Evolutionary conservation across 1,140 invertebrate genomes (phyloP).

Genomic region (Drosophila suzukii): DNA sequence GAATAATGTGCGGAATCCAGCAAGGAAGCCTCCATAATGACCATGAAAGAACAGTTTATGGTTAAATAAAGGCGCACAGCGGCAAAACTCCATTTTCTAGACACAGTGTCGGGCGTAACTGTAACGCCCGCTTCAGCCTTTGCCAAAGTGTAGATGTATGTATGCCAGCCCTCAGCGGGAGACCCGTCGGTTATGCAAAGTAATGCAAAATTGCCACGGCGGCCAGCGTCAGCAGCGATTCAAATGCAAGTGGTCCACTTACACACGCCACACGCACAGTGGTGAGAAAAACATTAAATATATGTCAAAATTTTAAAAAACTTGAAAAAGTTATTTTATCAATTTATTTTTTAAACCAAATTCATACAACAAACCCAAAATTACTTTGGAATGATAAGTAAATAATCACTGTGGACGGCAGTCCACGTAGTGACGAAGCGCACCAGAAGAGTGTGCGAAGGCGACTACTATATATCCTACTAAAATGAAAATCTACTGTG

Average conservation of each 20-base stretch:
- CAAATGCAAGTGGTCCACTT: conserved; percentile 73
- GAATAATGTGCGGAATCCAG: conserved; percentile 60
- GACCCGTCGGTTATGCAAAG: conserved; percentile 68
- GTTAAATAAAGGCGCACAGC: conserved; percentile 68
- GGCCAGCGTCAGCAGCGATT: conserved; percentile 56
- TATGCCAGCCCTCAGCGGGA: conserved; percentile 13
- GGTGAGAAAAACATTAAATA: background rate
- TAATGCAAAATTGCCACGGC: conserved; percentile 76
- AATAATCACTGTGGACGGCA: no score
- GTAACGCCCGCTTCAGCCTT: conserved; percentile 2
- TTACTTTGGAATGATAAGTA: no score
- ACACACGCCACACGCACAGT: conserved; percentile 33
- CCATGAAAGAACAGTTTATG: conserved; percentile 74
- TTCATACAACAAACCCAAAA: no score
- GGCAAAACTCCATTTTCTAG: conserved; percentile 45
- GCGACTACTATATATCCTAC: no score
- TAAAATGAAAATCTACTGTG: no score
- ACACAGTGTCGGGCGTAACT: conserved; percentile 26
- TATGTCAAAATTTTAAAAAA: no score
- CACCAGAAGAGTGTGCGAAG: no score
- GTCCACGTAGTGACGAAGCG: no score
- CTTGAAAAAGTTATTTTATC: no score
- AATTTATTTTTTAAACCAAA: no score
- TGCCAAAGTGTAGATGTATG: background rate
- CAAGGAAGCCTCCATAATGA: conserved; percentile 60